phyloP scores from a whole-genome alignment of 2,888 invertebrate species.

The Seira musarum region DNA sequence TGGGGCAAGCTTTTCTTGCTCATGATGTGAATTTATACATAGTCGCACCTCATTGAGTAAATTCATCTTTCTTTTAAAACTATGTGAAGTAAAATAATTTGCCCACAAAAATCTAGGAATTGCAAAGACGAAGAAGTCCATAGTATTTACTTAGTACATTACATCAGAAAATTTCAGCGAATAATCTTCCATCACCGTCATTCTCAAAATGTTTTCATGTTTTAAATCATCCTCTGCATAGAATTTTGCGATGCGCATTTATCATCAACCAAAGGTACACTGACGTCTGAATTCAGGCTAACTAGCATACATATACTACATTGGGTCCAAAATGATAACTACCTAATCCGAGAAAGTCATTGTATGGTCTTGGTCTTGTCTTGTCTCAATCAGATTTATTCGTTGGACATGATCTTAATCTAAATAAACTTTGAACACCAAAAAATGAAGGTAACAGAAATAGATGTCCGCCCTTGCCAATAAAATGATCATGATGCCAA shows the following conservation, averaged over 20 bases:
- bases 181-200: background rate
- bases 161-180: background rate
- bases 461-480: background rate
- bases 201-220: background rate
- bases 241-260: background rate
- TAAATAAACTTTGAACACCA: background rate
- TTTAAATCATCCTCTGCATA: background rate
- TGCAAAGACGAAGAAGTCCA: background rate
- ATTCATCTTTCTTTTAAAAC: background rate
- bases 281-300: background rate
- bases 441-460: background rate
- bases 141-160: background rate
- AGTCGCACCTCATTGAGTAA: background rate
- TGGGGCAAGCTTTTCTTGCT: background rate
- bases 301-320: too few relatives aligned
- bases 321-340: too few relatives aligned
- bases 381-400: background rate
- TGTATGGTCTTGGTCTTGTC: background rate
- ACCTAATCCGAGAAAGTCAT: background rate
- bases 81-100: too few relatives aligned
- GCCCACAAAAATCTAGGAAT: too few relatives aligned
- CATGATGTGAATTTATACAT: too few relatives aligned
- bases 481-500: background rate
- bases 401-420: background rate
- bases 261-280: background rate